Evolutionary conservation across 2,888 invertebrate genomes (phyloP).

Genomic region (Tanypteryx hageni): DNA sequence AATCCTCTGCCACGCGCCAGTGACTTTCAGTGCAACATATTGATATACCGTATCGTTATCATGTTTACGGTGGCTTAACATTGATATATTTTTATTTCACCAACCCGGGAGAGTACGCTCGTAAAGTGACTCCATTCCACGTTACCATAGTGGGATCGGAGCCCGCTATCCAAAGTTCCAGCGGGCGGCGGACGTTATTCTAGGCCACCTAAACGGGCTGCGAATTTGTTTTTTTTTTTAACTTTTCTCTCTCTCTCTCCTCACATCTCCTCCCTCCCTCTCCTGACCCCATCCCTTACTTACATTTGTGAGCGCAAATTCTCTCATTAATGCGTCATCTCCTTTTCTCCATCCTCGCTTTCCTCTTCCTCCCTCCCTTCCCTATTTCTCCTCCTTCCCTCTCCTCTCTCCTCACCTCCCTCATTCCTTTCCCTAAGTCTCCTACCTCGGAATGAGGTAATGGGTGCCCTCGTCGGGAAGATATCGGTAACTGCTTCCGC

Average conservation of each 20-base stretch:
- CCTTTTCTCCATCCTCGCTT: neutral
- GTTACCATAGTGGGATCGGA: neutral
- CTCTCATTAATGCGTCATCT: neutral
- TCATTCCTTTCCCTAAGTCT: neutral
- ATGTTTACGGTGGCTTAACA: neutral
- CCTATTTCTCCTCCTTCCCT: neutral
- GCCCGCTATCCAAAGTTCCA: neutral
- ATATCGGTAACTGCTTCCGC: neutral
- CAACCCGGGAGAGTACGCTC: neutral
- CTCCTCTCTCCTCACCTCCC: neutral
- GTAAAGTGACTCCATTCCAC: constrained; percentile 10
- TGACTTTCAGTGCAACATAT: neutral
- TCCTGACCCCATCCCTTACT: neutral
- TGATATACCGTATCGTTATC: no score
- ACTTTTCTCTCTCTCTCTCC: neutral
- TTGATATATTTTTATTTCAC: neutral
- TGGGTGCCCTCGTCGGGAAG: neutral
- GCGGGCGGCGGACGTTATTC: neutral
- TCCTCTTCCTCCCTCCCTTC: neutral
- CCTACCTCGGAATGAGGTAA: neutral
- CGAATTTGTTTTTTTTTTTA: neutral
- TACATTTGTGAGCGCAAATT: constrained; percentile 4
- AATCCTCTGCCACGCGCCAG: neutral
- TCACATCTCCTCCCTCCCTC: neutral
- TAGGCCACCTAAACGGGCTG: neutral